Percentiles rank a stretch among this genome's conserved stretches.
phyloP scores from a whole-genome alignment of 2,888 invertebrate genomes.

The Chesias legatella region DNA sequence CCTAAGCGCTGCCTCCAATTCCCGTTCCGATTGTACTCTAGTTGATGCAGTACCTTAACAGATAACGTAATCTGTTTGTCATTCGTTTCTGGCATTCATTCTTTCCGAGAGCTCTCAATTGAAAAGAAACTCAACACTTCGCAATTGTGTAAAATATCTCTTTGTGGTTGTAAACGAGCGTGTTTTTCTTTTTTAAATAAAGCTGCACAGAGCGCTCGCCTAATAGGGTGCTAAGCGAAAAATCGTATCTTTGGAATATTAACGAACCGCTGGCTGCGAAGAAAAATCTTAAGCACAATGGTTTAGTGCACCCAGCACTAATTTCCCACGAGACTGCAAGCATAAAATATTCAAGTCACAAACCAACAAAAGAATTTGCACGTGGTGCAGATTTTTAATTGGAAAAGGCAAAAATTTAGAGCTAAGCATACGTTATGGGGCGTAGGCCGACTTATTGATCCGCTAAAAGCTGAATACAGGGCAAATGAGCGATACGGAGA shows the following conservation, averaged over 20 bases:
- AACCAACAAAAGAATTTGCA: slow-evolving; percentile 46
- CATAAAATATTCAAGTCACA: slow-evolving; percentile 62
- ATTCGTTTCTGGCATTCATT: slow-evolving; percentile 19
- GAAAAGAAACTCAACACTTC: slow-evolving; percentile 7
- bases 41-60: slow-evolving; percentile 32
- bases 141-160: slow-evolving; percentile 12
- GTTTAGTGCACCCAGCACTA: slow-evolving; percentile 53
- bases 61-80: slow-evolving; percentile 27
- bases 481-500: slow-evolving; percentile 21
- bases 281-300: slow-evolving; percentile 53
- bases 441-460: slow-evolving; percentile 33
- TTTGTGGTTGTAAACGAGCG: slow-evolving; percentile 7
- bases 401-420: slow-evolving; percentile 40
- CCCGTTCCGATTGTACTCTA: slow-evolving; percentile 37
- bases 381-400: slow-evolving; percentile 56
- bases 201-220: slow-evolving; percentile 6
- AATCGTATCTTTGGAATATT: slow-evolving; percentile 38
- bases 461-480: slow-evolving; percentile 20
- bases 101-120: slow-evolving; percentile 13
- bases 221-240: slow-evolving; percentile 16
- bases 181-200: slow-evolving; percentile 13
- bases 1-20: slow-evolving; percentile 46
- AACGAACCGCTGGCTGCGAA: slow-evolving; percentile 38
- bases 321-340: slow-evolving; percentile 59
- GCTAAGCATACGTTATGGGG: slow-evolving; percentile 22